phyloP scores from a whole-genome alignment of 2,888 invertebrate species.

The Tinea pellionella region DNA sequence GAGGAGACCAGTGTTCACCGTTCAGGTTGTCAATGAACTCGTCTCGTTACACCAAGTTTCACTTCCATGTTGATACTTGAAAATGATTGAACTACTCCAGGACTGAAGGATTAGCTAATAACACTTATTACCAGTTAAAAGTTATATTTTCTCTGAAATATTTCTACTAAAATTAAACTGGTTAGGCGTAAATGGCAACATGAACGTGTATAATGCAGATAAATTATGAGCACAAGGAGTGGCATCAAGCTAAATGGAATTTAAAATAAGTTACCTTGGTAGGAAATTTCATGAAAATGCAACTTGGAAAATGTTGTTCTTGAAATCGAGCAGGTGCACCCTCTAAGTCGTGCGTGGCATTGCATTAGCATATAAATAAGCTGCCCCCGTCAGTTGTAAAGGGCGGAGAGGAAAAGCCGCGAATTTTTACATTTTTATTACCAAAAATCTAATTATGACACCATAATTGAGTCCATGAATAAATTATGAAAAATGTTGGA shows the following conservation, averaged over 20 bases:
- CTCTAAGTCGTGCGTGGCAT: slow-evolving; percentile 58
- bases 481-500: slow-evolving; percentile 8
- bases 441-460: slow-evolving; percentile 60
- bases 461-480: slow-evolving; percentile 54
- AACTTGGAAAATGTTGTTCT: slow-evolving; percentile 57
- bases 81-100: too few species aligned
- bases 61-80: too few species aligned
- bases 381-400: slow-evolving; percentile 40
- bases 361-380: slow-evolving; percentile 66
- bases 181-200: neutral
- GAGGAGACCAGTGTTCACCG: too few species aligned
- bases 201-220: neutral
- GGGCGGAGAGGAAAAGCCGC: slow-evolving; percentile 29
- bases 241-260: slow-evolving; percentile 10
- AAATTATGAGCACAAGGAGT: neutral
- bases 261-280: slow-evolving; percentile 19
- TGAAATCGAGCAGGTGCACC: slow-evolving; percentile 62
- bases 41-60: too few species aligned
- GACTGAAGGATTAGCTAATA: too few species aligned
- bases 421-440: slow-evolving; percentile 54
- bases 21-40: too few species aligned
- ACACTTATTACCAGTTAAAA: too few species aligned
- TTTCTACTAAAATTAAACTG: neutral
- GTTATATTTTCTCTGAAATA: too few species aligned
- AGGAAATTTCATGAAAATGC: slow-evolving; percentile 60